Base-by-base conservation (phyloP, 2,797 vertebrate species). In the Cyclopterus lumpus region DNA sequence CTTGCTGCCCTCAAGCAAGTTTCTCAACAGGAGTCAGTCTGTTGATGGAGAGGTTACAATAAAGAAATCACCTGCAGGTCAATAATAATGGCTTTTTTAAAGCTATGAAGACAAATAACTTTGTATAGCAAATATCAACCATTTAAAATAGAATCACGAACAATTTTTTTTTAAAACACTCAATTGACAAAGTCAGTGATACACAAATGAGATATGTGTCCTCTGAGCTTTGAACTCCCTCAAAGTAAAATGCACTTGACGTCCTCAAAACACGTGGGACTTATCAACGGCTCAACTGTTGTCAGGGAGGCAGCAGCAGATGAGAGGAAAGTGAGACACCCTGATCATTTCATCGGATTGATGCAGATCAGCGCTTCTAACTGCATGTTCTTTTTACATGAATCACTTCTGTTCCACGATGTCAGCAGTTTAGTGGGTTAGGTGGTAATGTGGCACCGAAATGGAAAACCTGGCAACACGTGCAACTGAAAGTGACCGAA, bases 201-300 rank as follows among this genome's bases (percentile, higher is more conserved):
- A 20, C 51, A 66, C 26, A 63, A 2, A 20, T 51, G 34, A 63
- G 24, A 58, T 3, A 16, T 28, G 59, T 22, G 67, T 86, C 91
- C 85, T 73, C 22, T 88, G 86, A 85, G 83, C 30, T 80, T 81
- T 86, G 46, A 85, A 62, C 53, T 62, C 71, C 42, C 69, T 76
- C 80, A 71, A 71, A 83, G 83, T 62, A 71, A 83, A 83, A 77
- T 32, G 67, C 55, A 78, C 75, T 71, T 87, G 70, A 75, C 40
- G 49, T 71, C 68, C 57, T 83, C 28, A 86, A 91, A 83, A 67
- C 93, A 89, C 90, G 71, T 88, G 92, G 91, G 92, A 93, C 82
- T 63, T 9, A 28, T 71, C 75, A 85, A n/a, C 83, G 69, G 88
- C 85, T 80, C 81, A 76, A 69, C 77, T 88, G 88, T 90, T 91